These are phyloP conservation scores for Tethea ocularis DNA, from an alignment of 2,888 invertebrate genomes.

Conservation along the genomic window DNA sequence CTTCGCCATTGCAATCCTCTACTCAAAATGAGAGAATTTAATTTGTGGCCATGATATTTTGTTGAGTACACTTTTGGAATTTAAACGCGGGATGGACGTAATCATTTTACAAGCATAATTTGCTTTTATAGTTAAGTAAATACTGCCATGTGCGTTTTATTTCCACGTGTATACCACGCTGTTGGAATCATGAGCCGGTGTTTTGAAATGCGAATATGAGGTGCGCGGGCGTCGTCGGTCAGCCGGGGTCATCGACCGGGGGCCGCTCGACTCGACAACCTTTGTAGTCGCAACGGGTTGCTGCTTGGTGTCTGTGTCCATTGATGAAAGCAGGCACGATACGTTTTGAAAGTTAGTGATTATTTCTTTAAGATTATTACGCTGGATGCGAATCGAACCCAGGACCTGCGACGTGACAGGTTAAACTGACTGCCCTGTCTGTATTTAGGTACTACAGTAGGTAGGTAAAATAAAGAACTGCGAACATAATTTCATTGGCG, in stretches of 20 bases:
- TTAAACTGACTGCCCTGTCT: too few relatives aligned
- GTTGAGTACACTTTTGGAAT: too few relatives aligned
- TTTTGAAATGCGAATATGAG: constrained; percentile 53
- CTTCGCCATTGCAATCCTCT: not conserved
- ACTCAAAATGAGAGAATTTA: too few relatives aligned
- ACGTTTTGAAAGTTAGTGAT: constrained; percentile 25
- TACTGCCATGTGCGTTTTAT: constrained; percentile 14
- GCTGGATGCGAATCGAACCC: too few relatives aligned
- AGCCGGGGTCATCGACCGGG: constrained; percentile 65
- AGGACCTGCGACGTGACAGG: too few relatives aligned
- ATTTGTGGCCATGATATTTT: too few relatives aligned
- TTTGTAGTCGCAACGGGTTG: constrained; percentile 67
- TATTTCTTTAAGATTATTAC: not conserved
- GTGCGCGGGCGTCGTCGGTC: constrained; percentile 73
- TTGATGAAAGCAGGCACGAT: constrained; percentile 44
- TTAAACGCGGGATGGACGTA: too few relatives aligned
- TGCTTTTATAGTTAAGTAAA: not conserved
- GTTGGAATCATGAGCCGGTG: constrained; percentile 2
- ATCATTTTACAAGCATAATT: not conserved
- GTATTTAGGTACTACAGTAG: too few relatives aligned
- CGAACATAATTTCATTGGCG: too few relatives aligned
- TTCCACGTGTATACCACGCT: constrained; percentile 18
- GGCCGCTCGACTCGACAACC: constrained; percentile 71
- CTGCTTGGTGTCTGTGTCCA: constrained; percentile 39
- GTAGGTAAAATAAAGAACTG: too few relatives aligned